Evolutionary conservation across 2,888 invertebrate genomes (phyloP).

Genomic region (Hermodice carunculata): DNA sequence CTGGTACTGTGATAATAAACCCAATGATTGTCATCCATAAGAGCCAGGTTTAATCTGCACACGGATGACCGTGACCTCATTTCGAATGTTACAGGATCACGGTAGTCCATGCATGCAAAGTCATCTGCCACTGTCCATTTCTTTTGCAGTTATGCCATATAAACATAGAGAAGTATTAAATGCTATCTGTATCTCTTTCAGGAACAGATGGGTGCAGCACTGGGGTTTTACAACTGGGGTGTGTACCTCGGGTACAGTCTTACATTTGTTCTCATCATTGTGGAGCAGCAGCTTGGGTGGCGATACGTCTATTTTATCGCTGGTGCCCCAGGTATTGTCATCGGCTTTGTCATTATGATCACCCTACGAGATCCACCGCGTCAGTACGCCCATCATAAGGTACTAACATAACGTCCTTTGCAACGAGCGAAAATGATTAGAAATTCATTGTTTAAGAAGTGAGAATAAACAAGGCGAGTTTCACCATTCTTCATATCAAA

Average conservation of each 20-base stretch:
- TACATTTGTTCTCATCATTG: slow-evolving; percentile 25
- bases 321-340: slow-evolving; percentile 26
- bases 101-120: background rate
- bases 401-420: background rate
- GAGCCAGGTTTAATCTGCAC: too few species aligned
- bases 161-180: too few species aligned
- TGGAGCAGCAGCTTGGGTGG: slow-evolving; percentile 31
- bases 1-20: too few species aligned
- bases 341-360: slow-evolving; percentile 14
- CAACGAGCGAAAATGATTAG: background rate
- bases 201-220: slow-evolving; percentile 25
- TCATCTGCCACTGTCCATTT: background rate
- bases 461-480: too few species aligned
- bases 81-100: too few species aligned
- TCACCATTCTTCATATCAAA: too few species aligned
- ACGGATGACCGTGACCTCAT: too few species aligned
- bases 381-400: background rate
- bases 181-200: background rate
- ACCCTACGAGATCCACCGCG: background rate
- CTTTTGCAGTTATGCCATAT: background rate
- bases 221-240: slow-evolving; percentile 38
- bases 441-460: too few species aligned
- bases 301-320: slow-evolving; percentile 31
- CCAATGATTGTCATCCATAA: too few species aligned
- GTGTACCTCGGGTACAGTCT: slow-evolving; percentile 35